Evolutionary conservation across 2,797 vertebrate species (phyloP).

Genomic region (Zalophus californianus): DNA sequence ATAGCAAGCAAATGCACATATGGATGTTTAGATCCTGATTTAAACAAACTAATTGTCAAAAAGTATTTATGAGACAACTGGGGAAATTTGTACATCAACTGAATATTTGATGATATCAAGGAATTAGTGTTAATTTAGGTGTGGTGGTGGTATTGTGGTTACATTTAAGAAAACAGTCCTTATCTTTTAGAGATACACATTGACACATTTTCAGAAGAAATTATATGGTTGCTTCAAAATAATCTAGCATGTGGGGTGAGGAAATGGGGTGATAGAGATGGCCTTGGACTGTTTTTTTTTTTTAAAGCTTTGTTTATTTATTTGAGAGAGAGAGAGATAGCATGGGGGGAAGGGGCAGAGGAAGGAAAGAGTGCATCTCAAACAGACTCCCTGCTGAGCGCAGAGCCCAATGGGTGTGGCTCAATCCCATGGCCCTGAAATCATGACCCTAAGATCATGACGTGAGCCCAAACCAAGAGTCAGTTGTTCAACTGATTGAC

Average conservation of each 20-base stretch:
- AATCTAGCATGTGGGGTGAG: neutral
- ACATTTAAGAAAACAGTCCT: neutral
- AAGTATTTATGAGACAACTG: neutral
- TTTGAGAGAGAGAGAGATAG: neutral
- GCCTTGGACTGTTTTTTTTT: neutral
- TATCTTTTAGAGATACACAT: neutral
- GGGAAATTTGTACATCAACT: neutral
- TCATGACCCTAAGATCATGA: neutral
- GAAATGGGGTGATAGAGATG: neutral
- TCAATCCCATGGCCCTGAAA: neutral
- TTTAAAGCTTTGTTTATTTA: neutral
- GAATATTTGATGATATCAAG: neutral
- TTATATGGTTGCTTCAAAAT: neutral
- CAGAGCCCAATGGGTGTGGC: neutral
- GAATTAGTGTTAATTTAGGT: neutral
- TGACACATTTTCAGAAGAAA: neutral
- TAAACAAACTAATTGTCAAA: neutral
- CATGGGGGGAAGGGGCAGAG: neutral
- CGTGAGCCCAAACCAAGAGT: neutral
- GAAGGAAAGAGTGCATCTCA: neutral
- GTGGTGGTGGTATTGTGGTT: neutral
- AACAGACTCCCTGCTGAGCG: neutral
- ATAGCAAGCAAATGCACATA: neutral
- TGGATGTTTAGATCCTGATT: neutral
- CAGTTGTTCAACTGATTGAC: neutral